Evolutionary conservation across 1,140 invertebrate genomes (phyloP), one percentile per base, ranked within the genome.

Genomic region (Papilio glaucus): DNA sequence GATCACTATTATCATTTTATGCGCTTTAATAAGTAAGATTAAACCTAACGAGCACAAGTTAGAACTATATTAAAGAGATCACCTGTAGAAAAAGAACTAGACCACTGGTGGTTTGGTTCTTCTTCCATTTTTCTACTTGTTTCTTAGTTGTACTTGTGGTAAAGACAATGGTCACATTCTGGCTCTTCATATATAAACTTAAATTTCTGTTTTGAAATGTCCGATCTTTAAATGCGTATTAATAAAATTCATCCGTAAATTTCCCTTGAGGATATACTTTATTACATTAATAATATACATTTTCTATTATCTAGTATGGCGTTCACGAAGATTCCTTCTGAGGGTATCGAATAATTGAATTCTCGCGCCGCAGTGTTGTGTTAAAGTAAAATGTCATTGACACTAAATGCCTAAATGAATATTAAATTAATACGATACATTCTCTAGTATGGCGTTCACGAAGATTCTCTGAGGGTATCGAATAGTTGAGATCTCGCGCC

Each of bases 191-290:
- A 49, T 24, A 15, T 49, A 9, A 49, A 49, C 18, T 21, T 49
- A 33, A 33, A 33, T 33, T 33, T 3, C 29, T 33, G 6, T 33
- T 33, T 33, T 33, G n/a, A 9, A 15, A 21, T n/a, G 18, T 18
- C 7, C 53, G 18, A 15, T 42, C 6, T 41, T 38, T 71, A 60
- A 74, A 74, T 77, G 72, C 65, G 29, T 65, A 75, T 41, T 75
- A 73, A 73, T 71, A 62, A 77, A 63, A 57, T 29, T 70, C 26
- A n/a, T 70, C 39, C 38, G 9, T 63, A 65, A 69, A 61, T 75
- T 77, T 77, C 72, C 76, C 76, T 71, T 53, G 57, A 62, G 73
- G 76, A 75, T 24, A 69, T 57, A 73, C 57, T 67, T 72, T 57
- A 75, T 72, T 77, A 71, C 49, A 67, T 75, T 74, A 67, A 68